A percentile compares a stretch with the other conserved stretches of the same genome.
Evolutionary conservation across 2,113 vertebrate species (phyloP).

Genomic region (Catagonus wagneri): DNA sequence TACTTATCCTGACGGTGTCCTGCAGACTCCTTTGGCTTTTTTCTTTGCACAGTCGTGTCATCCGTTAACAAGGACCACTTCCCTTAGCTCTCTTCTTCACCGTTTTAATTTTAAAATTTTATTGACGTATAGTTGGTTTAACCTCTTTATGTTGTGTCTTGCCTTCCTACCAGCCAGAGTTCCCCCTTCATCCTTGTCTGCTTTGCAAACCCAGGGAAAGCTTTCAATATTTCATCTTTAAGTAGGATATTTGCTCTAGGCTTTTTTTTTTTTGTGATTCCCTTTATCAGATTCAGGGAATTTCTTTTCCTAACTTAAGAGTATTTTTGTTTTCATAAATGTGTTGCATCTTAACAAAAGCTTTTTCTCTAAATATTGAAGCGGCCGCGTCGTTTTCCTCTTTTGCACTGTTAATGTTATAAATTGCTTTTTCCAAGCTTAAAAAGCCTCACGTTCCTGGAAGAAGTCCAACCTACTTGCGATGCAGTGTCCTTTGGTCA

Average conservation of each 20-base stretch:
- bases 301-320: neutral
- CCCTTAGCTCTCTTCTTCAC: neutral
- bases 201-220: neutral
- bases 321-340: neutral
- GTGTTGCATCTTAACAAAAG: neutral
- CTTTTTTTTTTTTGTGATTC: neutral
- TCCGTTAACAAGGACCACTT: neutral
- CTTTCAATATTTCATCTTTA: neutral
- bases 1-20: neutral
- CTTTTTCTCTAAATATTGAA: neutral
- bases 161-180: neutral
- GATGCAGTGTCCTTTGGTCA: neutral
- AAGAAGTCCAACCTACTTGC: accelerated
- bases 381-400: accelerated
- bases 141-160: neutral
- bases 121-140: too few species aligned
- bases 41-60: accelerated
- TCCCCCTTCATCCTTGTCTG: too few species aligned
- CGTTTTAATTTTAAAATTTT: too few species aligned
- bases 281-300: neutral
- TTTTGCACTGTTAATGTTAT: neutral
- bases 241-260: neutral
- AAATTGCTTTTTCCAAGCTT: neutral
- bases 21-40: neutral
- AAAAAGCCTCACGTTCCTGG: neutral